These are phyloP conservation scores for Odocoileus virginianus DNA, from an alignment of 2,113 vertebrate genomes.

Conservation along the genomic window DNA sequence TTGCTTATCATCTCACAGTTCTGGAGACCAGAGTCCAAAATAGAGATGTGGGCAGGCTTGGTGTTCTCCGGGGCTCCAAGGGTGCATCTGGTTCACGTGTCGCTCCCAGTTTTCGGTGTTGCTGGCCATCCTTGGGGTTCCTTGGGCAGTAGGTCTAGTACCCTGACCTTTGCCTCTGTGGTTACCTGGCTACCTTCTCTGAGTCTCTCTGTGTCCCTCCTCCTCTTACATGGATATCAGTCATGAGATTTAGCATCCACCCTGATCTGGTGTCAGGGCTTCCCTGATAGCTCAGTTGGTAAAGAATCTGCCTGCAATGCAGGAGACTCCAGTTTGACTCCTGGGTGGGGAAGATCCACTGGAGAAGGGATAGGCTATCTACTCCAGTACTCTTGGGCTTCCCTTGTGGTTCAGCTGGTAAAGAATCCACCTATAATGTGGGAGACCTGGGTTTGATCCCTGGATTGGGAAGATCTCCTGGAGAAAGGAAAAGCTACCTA, in stretches of 20 bases:
- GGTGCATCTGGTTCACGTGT: fast-evolving
- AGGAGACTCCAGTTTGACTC: fast-evolving
- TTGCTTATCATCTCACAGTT: background rate
- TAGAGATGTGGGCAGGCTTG: fast-evolving
- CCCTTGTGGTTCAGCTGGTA: background rate
- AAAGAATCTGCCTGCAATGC: background rate
- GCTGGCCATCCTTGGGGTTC: fast-evolving
- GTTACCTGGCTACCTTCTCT: background rate
- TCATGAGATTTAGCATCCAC: background rate
- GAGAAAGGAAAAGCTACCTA: background rate
- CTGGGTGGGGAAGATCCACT: background rate
- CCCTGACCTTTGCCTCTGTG: background rate
- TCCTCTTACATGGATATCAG: fast-evolving
- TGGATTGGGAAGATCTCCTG: background rate
- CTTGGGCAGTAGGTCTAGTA: fast-evolving
- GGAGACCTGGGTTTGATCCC: background rate
- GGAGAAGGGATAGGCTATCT: background rate
- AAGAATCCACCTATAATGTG: background rate
- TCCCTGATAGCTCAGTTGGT: background rate
- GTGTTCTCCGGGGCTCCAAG: background rate
- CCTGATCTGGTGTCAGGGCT: background rate
- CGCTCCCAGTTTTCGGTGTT: fast-evolving
- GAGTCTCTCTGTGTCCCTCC: background rate
- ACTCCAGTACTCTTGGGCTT: background rate
- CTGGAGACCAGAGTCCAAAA: background rate